These are phyloP conservation scores for Phlogophora meticulosa DNA, from an alignment of 2,888 invertebrate species.

Conservation along the genomic window DNA sequence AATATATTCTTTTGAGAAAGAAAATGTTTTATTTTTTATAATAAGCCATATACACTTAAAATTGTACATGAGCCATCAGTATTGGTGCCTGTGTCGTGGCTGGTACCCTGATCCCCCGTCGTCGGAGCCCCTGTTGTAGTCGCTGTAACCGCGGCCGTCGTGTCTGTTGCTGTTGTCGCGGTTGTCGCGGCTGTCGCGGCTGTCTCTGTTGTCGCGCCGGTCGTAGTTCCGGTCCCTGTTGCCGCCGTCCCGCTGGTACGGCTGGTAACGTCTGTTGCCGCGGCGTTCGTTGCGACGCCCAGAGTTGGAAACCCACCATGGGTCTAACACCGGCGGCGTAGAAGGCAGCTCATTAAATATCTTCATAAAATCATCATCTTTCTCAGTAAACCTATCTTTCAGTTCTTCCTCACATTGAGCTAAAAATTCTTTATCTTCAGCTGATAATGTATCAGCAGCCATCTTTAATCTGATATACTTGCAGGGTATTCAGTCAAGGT, in stretches of 20 bases:
- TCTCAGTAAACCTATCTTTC: conserved; percentile 91
- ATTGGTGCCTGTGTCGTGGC: conserved; percentile 69
- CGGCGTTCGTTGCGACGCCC: conserved; percentile 79
- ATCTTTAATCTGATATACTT: conserved; percentile 65
- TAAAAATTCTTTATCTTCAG: conserved; percentile 91
- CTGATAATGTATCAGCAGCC: conserved; percentile 83
- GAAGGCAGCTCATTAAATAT: conserved; percentile 82
- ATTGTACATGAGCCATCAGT: conserved; percentile 33
- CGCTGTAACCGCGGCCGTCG: conserved; percentile 64
- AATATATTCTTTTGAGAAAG: conserved; percentile 90
- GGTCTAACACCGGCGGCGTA: conserved; percentile 91
- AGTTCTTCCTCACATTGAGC: conserved; percentile 92
- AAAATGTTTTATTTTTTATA: conserved; percentile 62
- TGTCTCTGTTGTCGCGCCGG: conserved; percentile 52
- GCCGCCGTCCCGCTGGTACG: conserved; percentile 65
- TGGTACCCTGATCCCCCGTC: conserved; percentile 64
- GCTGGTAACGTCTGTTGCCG: conserved; percentile 63
- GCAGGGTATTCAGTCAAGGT: conserved; percentile 64
- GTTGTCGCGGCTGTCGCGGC: no score
- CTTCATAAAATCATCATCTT: conserved; percentile 92
- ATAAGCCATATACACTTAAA: conserved; percentile 14
- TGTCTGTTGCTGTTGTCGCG: conserved; percentile 66
- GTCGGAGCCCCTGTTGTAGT: conserved; percentile 67
- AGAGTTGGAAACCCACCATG: conserved; percentile 86
- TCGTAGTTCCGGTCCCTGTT: conserved; percentile 67